These are phyloP conservation scores for Oncorhynchus keta DNA, from an alignment of 2,113 vertebrate species.

Conservation along the genomic window DNA sequence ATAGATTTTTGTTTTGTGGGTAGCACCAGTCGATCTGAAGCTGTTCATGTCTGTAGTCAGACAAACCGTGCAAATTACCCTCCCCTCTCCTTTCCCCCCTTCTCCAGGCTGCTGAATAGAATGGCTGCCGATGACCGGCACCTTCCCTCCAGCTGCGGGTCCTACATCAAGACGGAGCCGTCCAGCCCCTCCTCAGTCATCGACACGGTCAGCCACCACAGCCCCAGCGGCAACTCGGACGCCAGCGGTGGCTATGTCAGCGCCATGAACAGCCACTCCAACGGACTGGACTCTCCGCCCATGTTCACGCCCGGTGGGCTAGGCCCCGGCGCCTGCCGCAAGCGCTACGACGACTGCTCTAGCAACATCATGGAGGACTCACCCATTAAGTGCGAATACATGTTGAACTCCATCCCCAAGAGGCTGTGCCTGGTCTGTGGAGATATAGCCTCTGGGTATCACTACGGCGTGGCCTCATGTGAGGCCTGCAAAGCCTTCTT, in stretches of 20 bases:
- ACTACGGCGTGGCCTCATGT: slow-evolving; percentile 98
- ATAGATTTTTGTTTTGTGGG: no score
- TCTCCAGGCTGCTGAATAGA: slow-evolving; percentile 87
- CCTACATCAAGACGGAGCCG: slow-evolving; percentile 97
- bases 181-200: slow-evolving; percentile 93
- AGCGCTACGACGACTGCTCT: slow-evolving; percentile 91
- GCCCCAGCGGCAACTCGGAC: slow-evolving; percentile 90
- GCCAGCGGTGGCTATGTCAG: slow-evolving; percentile 89
- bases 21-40: neutral
- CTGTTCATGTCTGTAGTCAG: neutral
- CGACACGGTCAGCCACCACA: slow-evolving; percentile 94
- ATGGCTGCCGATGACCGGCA: slow-evolving; percentile 94
- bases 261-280: slow-evolving; percentile 86
- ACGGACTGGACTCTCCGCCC: slow-evolving; percentile 91
- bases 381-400: slow-evolving; percentile 95
- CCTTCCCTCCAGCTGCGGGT: slow-evolving; percentile 90
- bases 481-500: slow-evolving; percentile 99
- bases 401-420: slow-evolving; percentile 96
- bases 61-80: neutral
- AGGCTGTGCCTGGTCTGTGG: slow-evolving; percentile 97
- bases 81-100: neutral
- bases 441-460: slow-evolving; percentile 98
- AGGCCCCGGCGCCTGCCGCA: slow-evolving; percentile 83
- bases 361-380: slow-evolving; percentile 92
- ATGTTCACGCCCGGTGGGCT: slow-evolving; percentile 86